These are phyloP conservation scores for Philaethria dido DNA, from an alignment of 2,888 invertebrate genomes.

Conservation along the genomic window DNA sequence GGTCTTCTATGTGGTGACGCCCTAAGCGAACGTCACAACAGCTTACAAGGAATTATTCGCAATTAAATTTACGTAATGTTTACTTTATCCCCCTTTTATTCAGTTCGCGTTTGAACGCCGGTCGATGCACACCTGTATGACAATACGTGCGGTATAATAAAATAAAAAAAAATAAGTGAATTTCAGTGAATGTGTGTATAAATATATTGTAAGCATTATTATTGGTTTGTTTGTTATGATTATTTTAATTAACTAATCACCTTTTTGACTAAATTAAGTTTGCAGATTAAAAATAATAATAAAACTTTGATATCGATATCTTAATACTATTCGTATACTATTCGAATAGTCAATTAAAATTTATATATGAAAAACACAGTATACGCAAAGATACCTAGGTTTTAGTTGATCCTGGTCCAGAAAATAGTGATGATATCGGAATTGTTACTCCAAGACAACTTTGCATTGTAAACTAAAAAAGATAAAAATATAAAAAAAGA, in stretches of 20 bases:
- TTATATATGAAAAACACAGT: no score
- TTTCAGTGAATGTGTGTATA: slow-evolving; percentile 25
- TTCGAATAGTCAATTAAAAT: no score
- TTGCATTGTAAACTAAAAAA: no score
- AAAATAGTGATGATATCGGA: no score
- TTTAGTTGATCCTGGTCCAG: no score
- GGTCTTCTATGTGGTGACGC: slow-evolving; percentile 32
- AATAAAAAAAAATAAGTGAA: background rate
- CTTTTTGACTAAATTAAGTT: background rate
- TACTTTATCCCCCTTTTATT: slow-evolving; percentile 57
- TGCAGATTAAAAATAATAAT: background rate
- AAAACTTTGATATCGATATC: no score
- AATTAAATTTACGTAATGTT: slow-evolving; percentile 75
- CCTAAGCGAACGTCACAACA: slow-evolving; percentile 56
- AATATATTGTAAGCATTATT: slow-evolving; percentile 1
- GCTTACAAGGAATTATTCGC: slow-evolving; percentile 71
- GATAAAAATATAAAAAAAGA: no score
- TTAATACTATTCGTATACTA: no score
- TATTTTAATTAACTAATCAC: background rate
- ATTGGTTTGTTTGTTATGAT: background rate
- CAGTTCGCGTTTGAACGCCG: slow-evolving; percentile 58
- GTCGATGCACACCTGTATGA: slow-evolving; percentile 49
- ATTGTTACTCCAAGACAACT: no score
- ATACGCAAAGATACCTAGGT: no score
- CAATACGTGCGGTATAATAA: background rate